These are phyloP conservation scores for Spheniscus humboldti DNA, from an alignment of 2,797 vertebrate species.

Conservation along the genomic window DNA sequence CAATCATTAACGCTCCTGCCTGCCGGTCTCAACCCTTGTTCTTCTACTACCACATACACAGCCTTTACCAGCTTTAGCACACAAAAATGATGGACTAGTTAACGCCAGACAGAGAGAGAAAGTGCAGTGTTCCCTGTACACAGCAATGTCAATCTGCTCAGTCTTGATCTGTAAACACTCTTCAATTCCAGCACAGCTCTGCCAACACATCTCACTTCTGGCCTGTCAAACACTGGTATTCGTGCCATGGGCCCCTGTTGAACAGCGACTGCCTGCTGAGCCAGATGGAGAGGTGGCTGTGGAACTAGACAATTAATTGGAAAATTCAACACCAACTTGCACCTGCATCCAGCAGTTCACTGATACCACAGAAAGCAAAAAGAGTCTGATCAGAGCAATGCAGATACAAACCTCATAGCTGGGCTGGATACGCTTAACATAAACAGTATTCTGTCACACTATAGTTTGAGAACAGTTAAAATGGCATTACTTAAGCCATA, in stretches of 20 bases:
- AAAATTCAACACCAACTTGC: not conserved
- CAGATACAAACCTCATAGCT: not conserved
- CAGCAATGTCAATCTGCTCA: not conserved
- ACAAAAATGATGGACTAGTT: not conserved
- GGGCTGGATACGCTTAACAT: too few species aligned
- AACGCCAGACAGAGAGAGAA: not conserved
- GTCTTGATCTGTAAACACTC: not conserved
- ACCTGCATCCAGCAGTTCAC: not conserved
- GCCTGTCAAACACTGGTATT: not conserved
- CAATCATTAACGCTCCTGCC: not conserved
- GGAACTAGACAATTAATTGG: not conserved
- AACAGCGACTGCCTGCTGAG: not conserved
- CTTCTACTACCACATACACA: not conserved
- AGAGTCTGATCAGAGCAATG: not conserved
- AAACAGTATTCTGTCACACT: accelerated
- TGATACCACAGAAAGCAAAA: not conserved
- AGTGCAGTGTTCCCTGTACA: not conserved
- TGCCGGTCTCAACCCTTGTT: not conserved
- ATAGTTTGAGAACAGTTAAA: not conserved
- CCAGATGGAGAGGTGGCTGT: not conserved
- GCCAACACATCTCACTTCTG: not conserved
- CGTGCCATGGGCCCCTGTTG: not conserved
- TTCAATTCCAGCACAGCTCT: not conserved
- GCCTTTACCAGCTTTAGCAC: not conserved
- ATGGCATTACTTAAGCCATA: not conserved